Conservation (phyloP, 2,888 invertebrate genomes). For the Bellardia bayeri region DNA sequence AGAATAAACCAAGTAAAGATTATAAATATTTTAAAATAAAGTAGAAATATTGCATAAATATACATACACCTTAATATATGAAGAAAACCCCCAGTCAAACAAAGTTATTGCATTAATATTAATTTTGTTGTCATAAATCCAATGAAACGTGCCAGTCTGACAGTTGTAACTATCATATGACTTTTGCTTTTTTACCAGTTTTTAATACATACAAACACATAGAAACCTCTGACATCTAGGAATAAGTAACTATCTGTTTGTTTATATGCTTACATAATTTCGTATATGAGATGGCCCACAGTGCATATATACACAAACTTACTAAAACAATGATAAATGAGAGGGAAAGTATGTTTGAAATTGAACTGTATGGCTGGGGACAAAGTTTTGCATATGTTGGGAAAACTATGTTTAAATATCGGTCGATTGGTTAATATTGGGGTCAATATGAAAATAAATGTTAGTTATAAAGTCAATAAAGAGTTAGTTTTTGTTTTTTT, state of each 20-base stretch:
- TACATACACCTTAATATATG: neutral
- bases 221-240: conserved; percentile 25
- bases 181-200: conserved; percentile 50
- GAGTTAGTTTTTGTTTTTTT: conserved; percentile 14
- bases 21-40: conserved; percentile 36
- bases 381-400: conserved; percentile 67
- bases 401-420: conserved; percentile 61
- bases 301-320: neutral
- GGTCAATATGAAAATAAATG: conserved; percentile 69
- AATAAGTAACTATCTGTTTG: conserved; percentile 35
- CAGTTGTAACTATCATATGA: conserved; percentile 66
- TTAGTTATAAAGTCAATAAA: conserved; percentile 52
- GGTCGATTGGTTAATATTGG: conserved; percentile 69
- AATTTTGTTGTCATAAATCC: conserved; percentile 82
- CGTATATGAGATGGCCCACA: conserved; percentile 11
- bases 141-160: conserved; percentile 76
- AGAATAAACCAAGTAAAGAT: conserved; percentile 38
- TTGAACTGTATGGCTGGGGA: conserved; percentile 38
- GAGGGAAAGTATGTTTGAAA: conserved; percentile 41
- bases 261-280: neutral
- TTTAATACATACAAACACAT: neutral
- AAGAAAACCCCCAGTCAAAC: conserved; percentile 37
- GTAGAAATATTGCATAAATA: neutral
- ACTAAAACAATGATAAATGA: conserved; percentile 9
- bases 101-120: conserved; percentile 79